Base-by-base conservation (phyloP, 2,797 vertebrate genomes). In the Galaxias olidus region DNA sequence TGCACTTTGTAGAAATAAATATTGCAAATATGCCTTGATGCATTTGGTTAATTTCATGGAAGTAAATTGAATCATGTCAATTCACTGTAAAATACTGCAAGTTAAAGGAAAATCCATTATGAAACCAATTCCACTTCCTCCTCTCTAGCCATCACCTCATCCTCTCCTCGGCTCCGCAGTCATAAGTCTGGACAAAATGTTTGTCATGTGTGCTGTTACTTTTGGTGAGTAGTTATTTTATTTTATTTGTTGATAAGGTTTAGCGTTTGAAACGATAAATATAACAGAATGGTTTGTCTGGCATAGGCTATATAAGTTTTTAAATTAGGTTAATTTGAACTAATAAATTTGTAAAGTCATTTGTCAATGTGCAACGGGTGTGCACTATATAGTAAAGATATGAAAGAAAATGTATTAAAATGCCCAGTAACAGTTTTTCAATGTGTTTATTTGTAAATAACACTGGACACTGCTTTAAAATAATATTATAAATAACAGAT, bases 221-320 rank as follows among this genome's bases (percentile, higher is more conserved):
- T 76, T 84, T 64, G 89, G 90, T 91, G 59, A 90, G 90, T 88
- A 50, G 59, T 63, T 59, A 30, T 30, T 30, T 30, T 30, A 30
- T 30, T 30, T 30, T 30, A 30, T 30, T 30, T 30, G 30, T 2
- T 30, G 30, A 30, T 30, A 30, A 30, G 30, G 30, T 30, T 30
- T 30, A 30, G 30, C 30, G 30, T 30, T 30, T 30, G 30, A 30
- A 30, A 30, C 30, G 6, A 30, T 30, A 30, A 30, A 30, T 30
- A 6, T 30, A 30, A 30, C n/a, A n/a, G n/a, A 30, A 30, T 30
- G 6, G 6, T 30, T 30, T 30, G 30, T 30, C 6, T 30, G 30
- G 30, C 6, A 6, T 30, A 30, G 30, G 30, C 30, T 30, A 30
- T 30, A 30, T 30, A 30, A 30, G 30, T 2, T 30, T 30, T 6